phyloP scores from a whole-genome alignment of 2,113 vertebrate genomes.

The Toxotes jaculatrix region DNA sequence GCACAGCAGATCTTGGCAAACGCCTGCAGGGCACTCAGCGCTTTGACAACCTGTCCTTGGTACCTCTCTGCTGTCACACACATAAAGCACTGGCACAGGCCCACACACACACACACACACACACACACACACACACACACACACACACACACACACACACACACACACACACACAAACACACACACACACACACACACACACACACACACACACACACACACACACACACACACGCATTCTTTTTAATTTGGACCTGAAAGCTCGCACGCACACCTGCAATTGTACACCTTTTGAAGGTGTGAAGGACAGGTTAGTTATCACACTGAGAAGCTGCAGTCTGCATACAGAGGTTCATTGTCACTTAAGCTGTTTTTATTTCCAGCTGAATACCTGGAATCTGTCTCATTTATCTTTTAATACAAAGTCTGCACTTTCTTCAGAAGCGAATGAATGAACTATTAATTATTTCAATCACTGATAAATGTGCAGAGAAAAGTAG shows the following conservation, averaged over 20 bases:
- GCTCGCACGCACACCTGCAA: background rate
- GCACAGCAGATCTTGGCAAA: conserved; percentile 55
- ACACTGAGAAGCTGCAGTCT: background rate
- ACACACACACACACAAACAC: background rate
- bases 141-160: background rate
- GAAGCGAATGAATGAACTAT: background rate
- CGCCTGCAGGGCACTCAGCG: conserved; percentile 29
- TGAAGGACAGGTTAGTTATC: conserved; percentile 34
- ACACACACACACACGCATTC: background rate
- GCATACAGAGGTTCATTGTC: background rate
- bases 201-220: conserved; percentile 2
- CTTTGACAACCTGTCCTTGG: conserved; percentile 61
- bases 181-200: too few species aligned
- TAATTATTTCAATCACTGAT: background rate
- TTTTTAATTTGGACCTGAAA: background rate
- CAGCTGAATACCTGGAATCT: background rate
- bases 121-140: background rate
- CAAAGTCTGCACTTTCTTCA: background rate
- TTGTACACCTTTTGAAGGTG: conserved; percentile 2
- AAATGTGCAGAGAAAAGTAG: background rate
- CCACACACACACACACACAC: conserved; percentile 1
- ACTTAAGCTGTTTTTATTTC: background rate
- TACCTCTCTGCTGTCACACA: conserved; percentile 26
- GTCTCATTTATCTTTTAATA: background rate
- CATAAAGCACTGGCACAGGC: background rate